Base-by-base conservation (phyloP, 2,113 vertebrate species). In the Myodes glareolus region DNA sequence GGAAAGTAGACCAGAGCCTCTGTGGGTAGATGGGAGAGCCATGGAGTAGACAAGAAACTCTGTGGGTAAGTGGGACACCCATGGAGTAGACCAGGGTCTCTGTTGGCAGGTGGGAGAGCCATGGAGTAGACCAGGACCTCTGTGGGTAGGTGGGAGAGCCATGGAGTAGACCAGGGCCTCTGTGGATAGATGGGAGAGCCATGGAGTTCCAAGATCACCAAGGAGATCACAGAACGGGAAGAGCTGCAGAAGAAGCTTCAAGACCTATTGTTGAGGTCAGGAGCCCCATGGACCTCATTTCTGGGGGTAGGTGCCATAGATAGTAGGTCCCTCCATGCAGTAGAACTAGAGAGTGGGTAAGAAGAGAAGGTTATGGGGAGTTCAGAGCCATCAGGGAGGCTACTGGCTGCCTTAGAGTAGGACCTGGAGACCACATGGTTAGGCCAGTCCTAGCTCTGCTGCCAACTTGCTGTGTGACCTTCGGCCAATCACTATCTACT, bases 381-480 rank as follows among this genome's bases (percentile, higher is more conserved):
- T 36, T 73, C 36, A 87, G 87, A 87, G 45, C 68, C 25, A 0
- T 5, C 33, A 29, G 14, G 2, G 9, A 23, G 58, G 45, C 36
- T 63, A 27, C 72, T 14, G 72, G 29, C 52, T 72, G 67, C 65
- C 50, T 85, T 93, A 14, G 19, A 42, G 27, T 19, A 77, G 78
- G 9, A 50, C 58, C 55, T 67, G 58, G 87, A 80, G 75, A 68
- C 39, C 65, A 11, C n/a, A 13, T 33, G 52, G 52, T 82, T 75
- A 91, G 86, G 11, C 89, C n/a, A 93, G 76, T 72, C 61, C 91
- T 96, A 73, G 93, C 90, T 97, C 91, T 97, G 78, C 94, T 91
- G 68, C 91, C 93, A 95, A 92, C 94, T 97, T 97, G 93, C 94
- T 84, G 45, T 98, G 94, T 98, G 97, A 97, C 90, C 95, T 97